Evolutionary conservation across 2,797 vertebrate genomes (phyloP), one percentile per base, ranked within the genome.

Genomic region (Notolepis coatsorum): DNA sequence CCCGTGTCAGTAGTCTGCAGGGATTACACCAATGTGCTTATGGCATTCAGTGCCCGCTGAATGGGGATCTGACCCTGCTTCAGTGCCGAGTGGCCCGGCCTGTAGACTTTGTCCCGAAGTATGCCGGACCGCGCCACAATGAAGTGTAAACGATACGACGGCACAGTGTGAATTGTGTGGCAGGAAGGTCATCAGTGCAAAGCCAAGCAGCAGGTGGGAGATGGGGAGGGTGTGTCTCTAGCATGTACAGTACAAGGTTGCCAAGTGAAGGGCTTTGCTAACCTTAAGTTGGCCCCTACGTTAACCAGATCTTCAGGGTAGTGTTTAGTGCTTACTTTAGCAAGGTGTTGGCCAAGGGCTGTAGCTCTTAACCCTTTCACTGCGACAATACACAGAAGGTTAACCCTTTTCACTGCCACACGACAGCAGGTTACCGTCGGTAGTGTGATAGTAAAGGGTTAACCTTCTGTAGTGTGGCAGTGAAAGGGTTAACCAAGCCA

Each of bases 1-100:
- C 90, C 89, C 78, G 84, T 92, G 92, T 92, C 90, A 87, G 90
- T 89, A 90, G 88, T 91, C 89, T 88, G 84, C 73, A 80, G 89
- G 91, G 92, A 94, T 93, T 94, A 93, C 90, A 85, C 77, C 90
- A 93, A 93, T 93, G 93, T 94, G 88, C 93, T 93, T 94, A 94
- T 84, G 86, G 89, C 84, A 80, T 88, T 70, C 88, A 70, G 85
- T 86, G 88, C 90, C 87, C 80, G 81, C 87, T 80, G 88, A 83
- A 86, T 88, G 86, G 84, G n/a, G 81, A 88, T 86, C 84, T 84
- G 79, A 64, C 75, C 54, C 87, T 74, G 83, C 84, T 82, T 92
- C 87, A 87, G 87, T 86, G 81, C 52, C 68, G 81, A 85, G 73
- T 51, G 81, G 73, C 74, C 80, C 62, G 71, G 73, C 59, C 73